A percentile compares a stretch with the other conserved stretches of the same genome.
Conservation (phyloP, 2,888 invertebrate species). For the Lacanobia oleracea region DNA sequence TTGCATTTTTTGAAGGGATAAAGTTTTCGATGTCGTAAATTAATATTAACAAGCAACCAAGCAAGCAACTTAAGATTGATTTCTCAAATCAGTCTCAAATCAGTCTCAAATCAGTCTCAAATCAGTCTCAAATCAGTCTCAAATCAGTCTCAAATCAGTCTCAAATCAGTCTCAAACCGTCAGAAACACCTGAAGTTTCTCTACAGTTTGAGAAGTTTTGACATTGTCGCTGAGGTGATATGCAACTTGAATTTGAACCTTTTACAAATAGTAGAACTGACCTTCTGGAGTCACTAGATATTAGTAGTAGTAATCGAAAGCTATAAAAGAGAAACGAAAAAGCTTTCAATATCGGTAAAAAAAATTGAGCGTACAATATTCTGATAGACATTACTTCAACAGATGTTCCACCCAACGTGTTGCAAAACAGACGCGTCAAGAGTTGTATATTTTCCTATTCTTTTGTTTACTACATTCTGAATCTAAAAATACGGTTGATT, state of each 20-base stretch:
- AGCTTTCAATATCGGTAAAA: background rate
- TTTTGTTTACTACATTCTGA: slow-evolving; percentile 50
- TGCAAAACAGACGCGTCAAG: slow-evolving; percentile 34
- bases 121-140: no score
- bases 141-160: no score
- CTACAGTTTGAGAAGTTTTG: no score
- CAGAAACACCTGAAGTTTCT: no score
- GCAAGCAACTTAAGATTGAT: background rate
- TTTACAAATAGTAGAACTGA: no score
- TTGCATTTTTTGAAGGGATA: background rate
- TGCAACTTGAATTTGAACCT: no score
- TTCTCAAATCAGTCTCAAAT: no score
- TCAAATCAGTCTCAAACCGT: no score
- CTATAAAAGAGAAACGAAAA: background rate
- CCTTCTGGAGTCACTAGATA: background rate
- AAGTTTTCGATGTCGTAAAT: background rate
- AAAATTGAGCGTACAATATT: background rate
- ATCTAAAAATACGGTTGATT: slow-evolving; percentile 47
- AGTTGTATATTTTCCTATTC: slow-evolving; percentile 35
- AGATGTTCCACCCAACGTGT: slow-evolving; percentile 18
- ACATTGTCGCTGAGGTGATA: no score
- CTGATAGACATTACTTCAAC: slow-evolving; percentile 20
- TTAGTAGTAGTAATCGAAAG: background rate
- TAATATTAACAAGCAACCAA: background rate
- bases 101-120: no score